phyloP scores from a whole-genome alignment of 2,113 vertebrate species.

The Seriola dumerili region DNA sequence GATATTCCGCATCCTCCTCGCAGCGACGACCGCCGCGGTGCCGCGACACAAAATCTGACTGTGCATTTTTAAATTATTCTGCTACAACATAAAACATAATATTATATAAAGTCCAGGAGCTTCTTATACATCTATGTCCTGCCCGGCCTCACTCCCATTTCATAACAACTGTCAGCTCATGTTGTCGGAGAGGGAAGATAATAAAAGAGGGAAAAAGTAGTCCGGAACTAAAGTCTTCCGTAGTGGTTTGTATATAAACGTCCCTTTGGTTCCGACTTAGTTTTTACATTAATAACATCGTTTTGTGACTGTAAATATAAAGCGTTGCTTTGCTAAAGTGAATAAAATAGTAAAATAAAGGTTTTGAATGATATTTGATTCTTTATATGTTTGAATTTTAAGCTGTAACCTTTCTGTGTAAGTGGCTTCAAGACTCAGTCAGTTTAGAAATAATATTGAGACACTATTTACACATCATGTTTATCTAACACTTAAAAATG shows the following conservation, averaged over 20 bases:
- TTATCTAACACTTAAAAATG: too few relatives aligned
- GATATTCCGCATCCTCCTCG: constrained; percentile 79
- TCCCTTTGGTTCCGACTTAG: not conserved
- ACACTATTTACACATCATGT: too few relatives aligned
- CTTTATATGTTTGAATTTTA: not conserved
- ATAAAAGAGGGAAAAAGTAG: constrained; percentile 61
- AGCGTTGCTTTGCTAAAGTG: not conserved
- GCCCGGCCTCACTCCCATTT: constrained; percentile 36
- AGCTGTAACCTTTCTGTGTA: not conserved
- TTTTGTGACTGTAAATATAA: not conserved
- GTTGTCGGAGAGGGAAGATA: constrained; percentile 60
- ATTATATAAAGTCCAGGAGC: too few relatives aligned
- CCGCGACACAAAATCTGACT: constrained; percentile 72
- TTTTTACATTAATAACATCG: not conserved
- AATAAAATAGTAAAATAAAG: not conserved
- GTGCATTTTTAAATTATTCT: constrained; percentile 67
- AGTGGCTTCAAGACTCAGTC: too few relatives aligned
- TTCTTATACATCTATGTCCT: not conserved
- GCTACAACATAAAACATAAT: not conserved
- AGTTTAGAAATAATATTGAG: not conserved
- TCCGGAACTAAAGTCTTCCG: constrained; percentile 70
- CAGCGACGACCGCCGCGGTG: constrained; percentile 74
- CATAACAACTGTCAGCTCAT: constrained; percentile 41
- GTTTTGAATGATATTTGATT: not conserved
- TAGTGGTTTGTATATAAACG: not conserved